Conservation (phyloP, 2,888 invertebrate species). For the Calephelis perditalis region DNA sequence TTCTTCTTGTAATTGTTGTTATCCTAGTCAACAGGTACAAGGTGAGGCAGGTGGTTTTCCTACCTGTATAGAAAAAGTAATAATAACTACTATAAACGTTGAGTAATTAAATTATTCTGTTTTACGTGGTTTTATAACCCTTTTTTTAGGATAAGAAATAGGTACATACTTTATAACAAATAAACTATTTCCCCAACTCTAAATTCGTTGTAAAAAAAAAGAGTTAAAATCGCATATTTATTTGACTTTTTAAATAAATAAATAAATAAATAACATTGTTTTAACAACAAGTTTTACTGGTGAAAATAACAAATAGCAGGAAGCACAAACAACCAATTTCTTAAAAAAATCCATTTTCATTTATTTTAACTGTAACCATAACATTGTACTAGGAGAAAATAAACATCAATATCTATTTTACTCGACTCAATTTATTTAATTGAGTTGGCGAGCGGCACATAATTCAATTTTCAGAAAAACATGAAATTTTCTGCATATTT, state of each 20-base stretch:
- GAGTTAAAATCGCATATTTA: no score
- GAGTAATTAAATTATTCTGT: no score
- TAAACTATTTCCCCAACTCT: no score
- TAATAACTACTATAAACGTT: no score
- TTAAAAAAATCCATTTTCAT: constrained; percentile 1
- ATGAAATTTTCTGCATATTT: constrained; percentile 72
- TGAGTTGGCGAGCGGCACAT: background rate
- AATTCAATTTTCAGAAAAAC: constrained; percentile 46
- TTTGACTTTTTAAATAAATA: no score
- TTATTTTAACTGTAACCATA: constrained; percentile 11
- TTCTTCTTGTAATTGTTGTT: constrained; percentile 41
- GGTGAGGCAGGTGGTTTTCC: constrained; percentile 48
- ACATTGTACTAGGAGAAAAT: constrained; percentile 4
- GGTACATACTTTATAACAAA: no score
- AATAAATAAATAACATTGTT: no score
- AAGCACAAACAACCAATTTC: background rate
- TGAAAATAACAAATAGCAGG: no score
- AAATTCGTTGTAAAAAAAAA: no score
- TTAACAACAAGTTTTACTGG: no score
- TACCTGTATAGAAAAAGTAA: constrained; percentile 17
- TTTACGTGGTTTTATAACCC: no score
- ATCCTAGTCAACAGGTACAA: constrained; percentile 57
- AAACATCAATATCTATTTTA: constrained; percentile 7
- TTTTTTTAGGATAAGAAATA: no score
- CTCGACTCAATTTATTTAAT: constrained; percentile 1